Base-by-base conservation (phyloP, 2,797 vertebrate species). In the Malacoctenus gilli region DNA sequence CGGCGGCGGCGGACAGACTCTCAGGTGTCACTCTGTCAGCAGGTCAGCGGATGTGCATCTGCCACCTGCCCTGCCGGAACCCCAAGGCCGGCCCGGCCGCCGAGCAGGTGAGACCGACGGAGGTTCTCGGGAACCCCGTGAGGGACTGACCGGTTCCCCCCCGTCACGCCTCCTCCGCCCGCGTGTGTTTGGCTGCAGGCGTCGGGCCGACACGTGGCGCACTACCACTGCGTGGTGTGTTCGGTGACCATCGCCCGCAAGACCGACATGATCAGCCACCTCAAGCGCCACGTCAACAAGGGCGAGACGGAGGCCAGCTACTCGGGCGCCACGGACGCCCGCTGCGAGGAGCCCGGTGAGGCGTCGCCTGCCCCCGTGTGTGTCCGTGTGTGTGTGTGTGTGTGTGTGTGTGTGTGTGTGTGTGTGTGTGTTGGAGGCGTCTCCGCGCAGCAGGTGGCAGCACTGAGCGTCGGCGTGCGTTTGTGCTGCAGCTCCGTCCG, bases 11-110 rank as follows among this genome's bases (percentile, higher is more conserved):
- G 6, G 25, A 9, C 25, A 6, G 6, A 5, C 25, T 28, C 6
- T 28, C 2, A 5, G 25, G 48, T 32, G 12, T 30, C n/a, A 40
- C 30, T 35, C 43, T n/a, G 28, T 50, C 77, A 66, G 43, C 81
- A 99, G 97, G 95, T 21, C 95, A 95, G 82, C 94, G 91, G 80
- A 98, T 98, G 97, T 98, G 96, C 64, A 98, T 98, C 80, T 99
- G 97, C 73, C 93, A 97, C 83, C 90, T 99, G 75, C 79, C 95
- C 39, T 99, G 97, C 81, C 91, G 85, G 52, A 91, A 92, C 47
- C 87, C 93, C 57, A 98, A 94, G 77, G 92, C 94, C 74, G 90
- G 90, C 63, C 75, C 90, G 4, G 56, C 66, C 18, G 90, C 88
- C 85, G 95, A 96, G 50, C 95, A 95, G 94, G 92, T 92, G 41